Evolutionary conservation across 2,113 vertebrate species (phyloP).

Genomic region (Spea multiplicata): DNA sequence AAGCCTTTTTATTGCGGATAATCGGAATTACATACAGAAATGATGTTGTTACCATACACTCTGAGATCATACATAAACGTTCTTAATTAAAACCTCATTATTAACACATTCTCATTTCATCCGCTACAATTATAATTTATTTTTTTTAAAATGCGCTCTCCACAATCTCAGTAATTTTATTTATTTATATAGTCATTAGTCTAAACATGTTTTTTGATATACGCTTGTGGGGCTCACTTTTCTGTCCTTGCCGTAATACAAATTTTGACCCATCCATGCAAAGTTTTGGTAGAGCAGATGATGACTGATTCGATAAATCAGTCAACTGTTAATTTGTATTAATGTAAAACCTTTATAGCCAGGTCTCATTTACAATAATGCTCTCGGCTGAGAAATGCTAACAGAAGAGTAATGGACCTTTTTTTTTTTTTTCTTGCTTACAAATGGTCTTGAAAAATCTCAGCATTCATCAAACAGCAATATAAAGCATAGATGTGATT

Average conservation of each 20-base stretch:
- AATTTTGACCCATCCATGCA: conserved; percentile 28
- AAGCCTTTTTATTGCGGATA: no score
- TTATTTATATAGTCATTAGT: no score
- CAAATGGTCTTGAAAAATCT: conserved; percentile 40
- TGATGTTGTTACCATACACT: no score
- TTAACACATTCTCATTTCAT: no score
- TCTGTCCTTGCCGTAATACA: not conserved
- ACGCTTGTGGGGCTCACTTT: no score
- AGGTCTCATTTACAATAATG: conserved; percentile 43
- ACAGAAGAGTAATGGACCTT: conserved; percentile 25
- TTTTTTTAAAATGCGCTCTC: no score
- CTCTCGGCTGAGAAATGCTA: conserved; percentile 30
- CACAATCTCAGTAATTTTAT: no score
- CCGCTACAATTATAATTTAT: no score
- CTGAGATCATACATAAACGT: no score
- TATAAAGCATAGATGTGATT: conserved; percentile 36
- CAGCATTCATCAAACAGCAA: conserved; percentile 41
- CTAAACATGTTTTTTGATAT: no score
- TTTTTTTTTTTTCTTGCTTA: conserved; percentile 25
- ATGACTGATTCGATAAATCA: conserved; percentile 24
- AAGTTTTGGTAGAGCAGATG: conserved; percentile 10
- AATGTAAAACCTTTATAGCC: conserved; percentile 38
- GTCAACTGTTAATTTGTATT: conserved; percentile 40
- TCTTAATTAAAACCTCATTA: no score
- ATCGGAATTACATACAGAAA: no score